Evolutionary conservation across 2,113 vertebrate genomes (phyloP).

Genomic region (Etheostoma spectabile): DNA sequence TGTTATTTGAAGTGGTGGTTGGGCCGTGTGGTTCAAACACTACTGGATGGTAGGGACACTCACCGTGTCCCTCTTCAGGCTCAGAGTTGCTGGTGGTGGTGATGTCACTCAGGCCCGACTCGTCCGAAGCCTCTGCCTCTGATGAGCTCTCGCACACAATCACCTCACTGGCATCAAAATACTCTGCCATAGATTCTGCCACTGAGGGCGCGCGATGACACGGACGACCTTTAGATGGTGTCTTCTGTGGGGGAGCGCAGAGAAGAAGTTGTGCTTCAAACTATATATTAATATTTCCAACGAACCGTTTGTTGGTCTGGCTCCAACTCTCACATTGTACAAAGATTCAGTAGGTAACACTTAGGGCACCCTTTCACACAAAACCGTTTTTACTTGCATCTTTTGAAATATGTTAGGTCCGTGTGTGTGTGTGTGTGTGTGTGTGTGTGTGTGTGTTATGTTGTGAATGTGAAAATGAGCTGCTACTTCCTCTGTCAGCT

Average conservation of each 20-base stretch:
- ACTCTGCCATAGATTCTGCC: constrained; percentile 91
- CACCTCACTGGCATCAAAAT: constrained; percentile 93
- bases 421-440: too few species aligned
- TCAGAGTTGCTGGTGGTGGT: constrained; percentile 89
- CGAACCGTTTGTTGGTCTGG: too few species aligned
- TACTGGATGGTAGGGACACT: background rate
- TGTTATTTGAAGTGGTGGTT: too few species aligned
- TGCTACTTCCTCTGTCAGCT: background rate
- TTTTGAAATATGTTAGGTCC: too few species aligned
- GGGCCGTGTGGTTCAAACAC: background rate
- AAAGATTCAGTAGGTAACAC: too few species aligned
- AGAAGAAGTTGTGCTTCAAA: background rate
- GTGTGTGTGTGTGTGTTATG: too few species aligned
- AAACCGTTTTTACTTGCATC: too few species aligned
- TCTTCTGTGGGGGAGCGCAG: constrained; percentile 64
- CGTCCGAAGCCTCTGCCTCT: constrained; percentile 91
- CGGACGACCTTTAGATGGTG: constrained; percentile 76
- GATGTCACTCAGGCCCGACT: constrained; percentile 89
- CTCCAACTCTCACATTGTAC: too few species aligned
- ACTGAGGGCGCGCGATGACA: constrained; percentile 84
- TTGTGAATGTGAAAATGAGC: too few species aligned
- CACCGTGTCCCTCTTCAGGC: constrained; percentile 84
- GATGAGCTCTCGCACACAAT: constrained; percentile 89
- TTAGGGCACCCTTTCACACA: too few species aligned
- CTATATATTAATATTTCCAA: background rate